Evolutionary conservation across 2,113 vertebrate genomes (phyloP).

Genomic region (Strix aluco): DNA sequence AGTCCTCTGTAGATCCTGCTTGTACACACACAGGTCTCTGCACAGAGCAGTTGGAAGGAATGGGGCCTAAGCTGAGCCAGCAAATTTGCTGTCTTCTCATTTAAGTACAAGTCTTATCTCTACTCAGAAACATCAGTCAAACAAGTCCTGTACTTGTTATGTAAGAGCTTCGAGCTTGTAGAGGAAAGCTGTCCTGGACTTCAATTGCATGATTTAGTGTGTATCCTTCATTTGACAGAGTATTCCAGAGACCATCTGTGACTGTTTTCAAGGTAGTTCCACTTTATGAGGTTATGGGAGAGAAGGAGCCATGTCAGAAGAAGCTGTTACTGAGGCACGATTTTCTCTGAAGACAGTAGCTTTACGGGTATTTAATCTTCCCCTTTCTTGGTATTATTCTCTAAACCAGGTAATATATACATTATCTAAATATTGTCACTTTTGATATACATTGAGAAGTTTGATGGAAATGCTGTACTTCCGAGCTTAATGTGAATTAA

Average conservation of each 20-base stretch:
- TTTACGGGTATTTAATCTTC: conserved; percentile 82
- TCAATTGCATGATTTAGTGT: not conserved
- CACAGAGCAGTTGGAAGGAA: not conserved
- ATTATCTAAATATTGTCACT: not conserved
- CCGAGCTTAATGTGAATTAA: not conserved
- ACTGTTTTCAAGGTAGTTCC: conserved; percentile 36
- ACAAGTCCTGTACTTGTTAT: not conserved
- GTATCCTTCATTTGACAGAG: conserved; percentile 17
- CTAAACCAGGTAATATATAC: conserved; percentile 81
- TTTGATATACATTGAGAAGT: not conserved
- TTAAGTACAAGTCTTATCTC: not conserved
- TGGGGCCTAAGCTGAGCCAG: not conserved
- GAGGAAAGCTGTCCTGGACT: not conserved
- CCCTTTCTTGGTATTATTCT: conserved; percentile 84
- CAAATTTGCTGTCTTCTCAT: not conserved
- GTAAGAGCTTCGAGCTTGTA: not conserved
- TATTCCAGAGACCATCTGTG: not conserved
- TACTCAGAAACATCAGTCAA: not conserved
- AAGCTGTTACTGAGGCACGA: conserved; percentile 72
- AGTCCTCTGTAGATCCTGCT: not conserved
- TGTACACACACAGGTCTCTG: accelerated
- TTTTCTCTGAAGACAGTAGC: conserved; percentile 81
- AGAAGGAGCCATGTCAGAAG: conserved; percentile 84
- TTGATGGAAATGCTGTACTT: not conserved
- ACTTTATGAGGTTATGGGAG: conserved; percentile 71